Base-by-base conservation (phyloP, 2,888 invertebrate genomes). In the Catocala sponsa region DNA sequence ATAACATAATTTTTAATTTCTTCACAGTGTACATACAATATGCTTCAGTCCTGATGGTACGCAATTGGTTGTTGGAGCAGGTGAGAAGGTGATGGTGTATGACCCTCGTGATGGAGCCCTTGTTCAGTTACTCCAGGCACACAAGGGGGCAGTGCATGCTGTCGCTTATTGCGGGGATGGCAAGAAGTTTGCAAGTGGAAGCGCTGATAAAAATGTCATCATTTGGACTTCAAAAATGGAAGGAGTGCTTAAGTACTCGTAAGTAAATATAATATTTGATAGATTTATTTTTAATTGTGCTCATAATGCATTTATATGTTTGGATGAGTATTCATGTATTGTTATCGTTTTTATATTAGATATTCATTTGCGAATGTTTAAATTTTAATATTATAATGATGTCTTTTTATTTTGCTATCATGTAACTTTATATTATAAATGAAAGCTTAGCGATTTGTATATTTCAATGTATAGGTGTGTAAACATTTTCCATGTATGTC, bases 181-280 rank as follows among this genome's bases (percentile, higher is more conserved):
- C 0, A 98, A 98, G 84, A 96, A 98, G 79, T 99, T 99, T 95
- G 99, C 99, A 0, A 99, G 98, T 38, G 99, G 99, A 0, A 98
- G 99, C 81, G 98, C 98, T 2, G 99, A 99, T 87, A 99, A 99
- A 93, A 97, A 98, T 86, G 99, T 99, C 51, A 99, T 99, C 69
- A 98, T 99, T 74, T 99, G 99, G 99, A 98, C 98, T 0, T 97
- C 97, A 41, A 98, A 98, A 91, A 95, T 99, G 81, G 99, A 99
- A 94, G 99, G 99, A 25, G 96, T 99, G 70, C 94, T 99, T 4
- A 99, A 99, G 95, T 99, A 99, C 91, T 97, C 97, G 98, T 98
- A 95, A 95, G 97, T 94, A 7, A 38, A 38, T 38, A 25, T 2
- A 25, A 25, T 25, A 25, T 25, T 25, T 4, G 25, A 4, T 4